phyloP scores from a whole-genome alignment of 2,113 vertebrate species.

The Labrus mixtus region DNA sequence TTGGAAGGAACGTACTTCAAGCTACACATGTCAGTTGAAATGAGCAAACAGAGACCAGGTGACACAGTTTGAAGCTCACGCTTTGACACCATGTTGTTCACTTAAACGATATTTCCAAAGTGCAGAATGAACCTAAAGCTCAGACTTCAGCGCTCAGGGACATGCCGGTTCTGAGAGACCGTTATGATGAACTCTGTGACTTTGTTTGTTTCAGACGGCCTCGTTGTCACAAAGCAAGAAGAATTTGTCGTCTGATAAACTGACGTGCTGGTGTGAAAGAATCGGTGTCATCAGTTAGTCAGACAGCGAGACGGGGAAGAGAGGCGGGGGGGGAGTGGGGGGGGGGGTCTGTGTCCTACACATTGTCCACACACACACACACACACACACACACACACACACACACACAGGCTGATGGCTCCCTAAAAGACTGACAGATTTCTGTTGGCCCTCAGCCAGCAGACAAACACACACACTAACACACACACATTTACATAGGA shows the following conservation, averaged over 20 bases:
- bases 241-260: not conserved
- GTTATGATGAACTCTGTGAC: no score
- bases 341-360: slow-evolving; percentile 38
- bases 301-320: slow-evolving; percentile 56
- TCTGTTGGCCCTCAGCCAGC: slow-evolving; percentile 61
- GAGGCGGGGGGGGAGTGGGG: slow-evolving; percentile 39
- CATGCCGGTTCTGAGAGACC: no score
- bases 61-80: no score
- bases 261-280: slow-evolving; percentile 49
- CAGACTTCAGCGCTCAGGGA: no score
- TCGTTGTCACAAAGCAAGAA: not conserved
- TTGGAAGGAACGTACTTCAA: no score
- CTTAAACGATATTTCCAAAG: no score
- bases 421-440: slow-evolving; percentile 60
- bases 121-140: no score
- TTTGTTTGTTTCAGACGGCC: not conserved
- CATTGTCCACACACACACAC: slow-evolving; percentile 38
- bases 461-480: slow-evolving; percentile 39
- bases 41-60: no score
- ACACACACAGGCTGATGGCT: slow-evolving; percentile 39
- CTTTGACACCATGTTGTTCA: no score
- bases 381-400: not conserved
- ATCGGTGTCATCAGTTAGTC: slow-evolving; percentile 57
- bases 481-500: slow-evolving; percentile 50
- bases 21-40: no score